A percentile compares a stretch with the other conserved stretches of the same genome.
phyloP scores from a whole-genome alignment of 2,797 vertebrate genomes.

The Enteromius radiatus region DNA sequence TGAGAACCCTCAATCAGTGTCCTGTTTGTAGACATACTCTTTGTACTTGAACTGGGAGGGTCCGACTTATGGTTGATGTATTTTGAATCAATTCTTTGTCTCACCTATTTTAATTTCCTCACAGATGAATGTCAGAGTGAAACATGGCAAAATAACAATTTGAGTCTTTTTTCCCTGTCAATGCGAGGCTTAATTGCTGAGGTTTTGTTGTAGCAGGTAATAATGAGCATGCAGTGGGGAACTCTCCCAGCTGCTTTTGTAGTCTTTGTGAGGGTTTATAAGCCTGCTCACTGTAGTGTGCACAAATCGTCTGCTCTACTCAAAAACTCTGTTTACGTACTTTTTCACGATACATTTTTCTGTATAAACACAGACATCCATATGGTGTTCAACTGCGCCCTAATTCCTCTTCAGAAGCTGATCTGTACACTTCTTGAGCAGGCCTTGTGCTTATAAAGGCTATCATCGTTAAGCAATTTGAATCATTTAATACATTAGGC shows the following conservation, averaged over 20 bases:
- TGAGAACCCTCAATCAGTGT: slow-evolving; percentile 62
- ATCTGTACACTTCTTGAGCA: slow-evolving; percentile 23
- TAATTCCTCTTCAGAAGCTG: slow-evolving; percentile 18
- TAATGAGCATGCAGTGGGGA: slow-evolving; percentile 53
- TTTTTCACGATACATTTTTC: slow-evolving; percentile 63
- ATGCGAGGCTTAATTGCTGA: slow-evolving; percentile 46
- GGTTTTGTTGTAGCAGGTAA: slow-evolving; percentile 51
- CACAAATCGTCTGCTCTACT: slow-evolving; percentile 54
- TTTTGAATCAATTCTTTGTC: slow-evolving; percentile 33
- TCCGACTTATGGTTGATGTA: slow-evolving; percentile 35
- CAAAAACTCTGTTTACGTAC: slow-evolving; percentile 69
- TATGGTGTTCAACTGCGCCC: slow-evolving; percentile 23
- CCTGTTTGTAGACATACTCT: slow-evolving; percentile 28
- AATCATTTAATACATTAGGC: neutral
- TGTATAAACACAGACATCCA: slow-evolving; percentile 59
- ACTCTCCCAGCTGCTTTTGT: slow-evolving; percentile 63
- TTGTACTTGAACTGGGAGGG: slow-evolving; percentile 34
- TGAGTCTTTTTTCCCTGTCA: slow-evolving; percentile 27
- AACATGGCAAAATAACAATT: slow-evolving; percentile 16
- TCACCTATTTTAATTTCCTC: slow-evolving; percentile 31
- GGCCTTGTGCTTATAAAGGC: neutral
- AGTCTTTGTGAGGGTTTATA: slow-evolving; percentile 52
- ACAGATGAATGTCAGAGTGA: neutral
- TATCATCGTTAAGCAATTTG: neutral
- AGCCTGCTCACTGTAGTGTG: slow-evolving; percentile 59